phyloP scores from a whole-genome alignment of 2,113 vertebrate genomes.

The Lutjanus erythropterus region DNA sequence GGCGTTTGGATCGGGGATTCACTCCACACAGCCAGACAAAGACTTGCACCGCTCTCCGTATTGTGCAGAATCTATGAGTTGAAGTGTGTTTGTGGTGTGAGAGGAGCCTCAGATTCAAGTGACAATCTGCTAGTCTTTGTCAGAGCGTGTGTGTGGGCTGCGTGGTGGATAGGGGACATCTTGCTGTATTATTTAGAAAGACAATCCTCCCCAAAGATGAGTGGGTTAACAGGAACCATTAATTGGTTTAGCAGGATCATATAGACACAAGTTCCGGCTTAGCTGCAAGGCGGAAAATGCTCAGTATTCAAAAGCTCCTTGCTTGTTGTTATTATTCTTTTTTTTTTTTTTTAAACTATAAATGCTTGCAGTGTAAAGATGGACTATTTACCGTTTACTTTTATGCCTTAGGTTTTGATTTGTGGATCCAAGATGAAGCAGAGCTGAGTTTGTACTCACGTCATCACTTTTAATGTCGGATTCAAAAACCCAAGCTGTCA shows the following conservation, averaged over 20 bases:
- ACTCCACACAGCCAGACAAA: slow-evolving; percentile 76
- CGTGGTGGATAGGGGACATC: slow-evolving; percentile 72
- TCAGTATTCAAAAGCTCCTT: slow-evolving; percentile 64
- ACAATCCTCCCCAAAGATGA: slow-evolving; percentile 80
- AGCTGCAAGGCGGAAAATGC: slow-evolving; percentile 72
- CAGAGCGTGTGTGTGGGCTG: slow-evolving; percentile 69
- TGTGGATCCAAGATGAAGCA: slow-evolving; percentile 77
- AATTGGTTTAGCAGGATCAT: slow-evolving; percentile 84
- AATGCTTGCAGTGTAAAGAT: slow-evolving; percentile 65
- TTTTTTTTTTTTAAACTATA: slow-evolving; percentile 33
- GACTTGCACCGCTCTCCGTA: slow-evolving; percentile 59
- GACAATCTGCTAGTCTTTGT: slow-evolving; percentile 74
- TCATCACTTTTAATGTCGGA: slow-evolving; percentile 85
- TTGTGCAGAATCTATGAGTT: slow-evolving; percentile 71
- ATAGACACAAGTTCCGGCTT: slow-evolving; percentile 78
- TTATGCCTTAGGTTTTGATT: slow-evolving; percentile 81
- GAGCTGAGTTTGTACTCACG: slow-evolving; percentile 79
- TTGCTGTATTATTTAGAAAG: slow-evolving; percentile 82
- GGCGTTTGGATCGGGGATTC: slow-evolving; percentile 72
- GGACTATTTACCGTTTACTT: slow-evolving; percentile 77
- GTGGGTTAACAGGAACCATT: slow-evolving; percentile 85
- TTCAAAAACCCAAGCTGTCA: slow-evolving; percentile 82
- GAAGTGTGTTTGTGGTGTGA: slow-evolving; percentile 66
- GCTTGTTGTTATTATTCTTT: slow-evolving; percentile 57
- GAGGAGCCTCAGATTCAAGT: slow-evolving; percentile 71